Conservation (phyloP, 2,113 vertebrate genomes). For the Leiothrix lutea region DNA sequence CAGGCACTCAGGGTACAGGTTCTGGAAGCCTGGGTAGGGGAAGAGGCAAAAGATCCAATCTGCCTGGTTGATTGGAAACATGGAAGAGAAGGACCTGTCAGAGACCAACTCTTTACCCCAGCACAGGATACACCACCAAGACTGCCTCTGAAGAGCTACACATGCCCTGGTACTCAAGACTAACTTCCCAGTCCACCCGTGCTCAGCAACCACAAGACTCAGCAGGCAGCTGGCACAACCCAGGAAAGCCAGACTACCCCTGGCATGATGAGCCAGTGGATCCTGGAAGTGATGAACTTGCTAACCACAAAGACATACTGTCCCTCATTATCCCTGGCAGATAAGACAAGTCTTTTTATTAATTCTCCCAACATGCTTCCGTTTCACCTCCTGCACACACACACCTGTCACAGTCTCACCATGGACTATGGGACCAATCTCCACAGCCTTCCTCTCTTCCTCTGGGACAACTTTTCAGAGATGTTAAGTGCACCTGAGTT, state of each 20-base stretch:
- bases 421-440: not conserved
- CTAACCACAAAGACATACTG: not conserved
- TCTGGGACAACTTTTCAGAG: not conserved
- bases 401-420: not conserved
- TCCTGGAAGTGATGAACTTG: not conserved
- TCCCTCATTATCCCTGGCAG: not conserved
- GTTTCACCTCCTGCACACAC: not conserved
- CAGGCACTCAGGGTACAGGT: rapidly evolving
- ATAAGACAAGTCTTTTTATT: not conserved
- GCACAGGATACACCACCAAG: not conserved
- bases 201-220: not conserved
- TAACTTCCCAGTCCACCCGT: rapidly evolving
- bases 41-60: not conserved
- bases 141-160: rapidly evolving
- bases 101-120: not conserved
- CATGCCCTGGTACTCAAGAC: not conserved
- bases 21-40: not conserved
- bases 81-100: not conserved
- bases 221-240: not conserved
- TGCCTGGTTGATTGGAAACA: not conserved
- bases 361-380: not conserved
- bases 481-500: not conserved
- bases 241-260: not conserved
- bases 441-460: not conserved
- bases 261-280: not conserved